Evolutionary conservation across 1,140 invertebrate genomes (phyloP).

Genomic region (Nomia melanderi): DNA sequence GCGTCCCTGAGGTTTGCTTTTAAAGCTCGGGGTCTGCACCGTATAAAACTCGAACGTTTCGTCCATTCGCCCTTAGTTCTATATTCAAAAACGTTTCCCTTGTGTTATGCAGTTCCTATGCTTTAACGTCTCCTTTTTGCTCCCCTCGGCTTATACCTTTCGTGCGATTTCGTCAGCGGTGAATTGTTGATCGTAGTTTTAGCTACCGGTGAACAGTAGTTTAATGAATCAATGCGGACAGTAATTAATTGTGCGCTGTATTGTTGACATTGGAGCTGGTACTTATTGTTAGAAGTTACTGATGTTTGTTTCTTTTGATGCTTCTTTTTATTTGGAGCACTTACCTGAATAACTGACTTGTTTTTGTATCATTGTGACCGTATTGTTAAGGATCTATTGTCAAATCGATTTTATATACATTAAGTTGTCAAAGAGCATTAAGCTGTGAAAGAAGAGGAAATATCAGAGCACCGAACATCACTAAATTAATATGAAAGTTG

Average conservation of each 20-base stretch:
- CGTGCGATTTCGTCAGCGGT: slow-evolving; percentile 27
- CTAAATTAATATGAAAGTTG: no score
- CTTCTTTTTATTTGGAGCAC: no score
- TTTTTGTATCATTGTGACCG: no score
- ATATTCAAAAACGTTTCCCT: slow-evolving; percentile 32
- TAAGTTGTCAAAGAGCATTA: no score
- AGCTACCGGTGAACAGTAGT: not conserved
- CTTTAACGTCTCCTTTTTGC: slow-evolving; percentile 8
- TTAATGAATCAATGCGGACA: slow-evolving; percentile 6
- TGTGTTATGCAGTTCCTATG: slow-evolving; percentile 38
- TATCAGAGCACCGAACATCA: no score
- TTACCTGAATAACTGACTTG: no score
- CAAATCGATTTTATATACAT: no score
- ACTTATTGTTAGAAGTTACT: no score
- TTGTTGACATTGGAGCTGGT: not conserved
- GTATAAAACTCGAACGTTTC: slow-evolving; percentile 52
- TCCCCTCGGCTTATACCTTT: not conserved
- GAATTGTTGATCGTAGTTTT: slow-evolving; percentile 24
- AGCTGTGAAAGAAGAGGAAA: no score
- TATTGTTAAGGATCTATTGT: no score
- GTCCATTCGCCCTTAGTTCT: slow-evolving; percentile 3
- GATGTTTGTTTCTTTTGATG: no score
- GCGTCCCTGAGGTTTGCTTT: slow-evolving; percentile 58
- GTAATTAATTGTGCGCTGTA: not conserved
- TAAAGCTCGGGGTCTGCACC: slow-evolving; percentile 54